phyloP scores from a whole-genome alignment of 2,888 invertebrate genomes.

The Mythimna albipuncta region DNA sequence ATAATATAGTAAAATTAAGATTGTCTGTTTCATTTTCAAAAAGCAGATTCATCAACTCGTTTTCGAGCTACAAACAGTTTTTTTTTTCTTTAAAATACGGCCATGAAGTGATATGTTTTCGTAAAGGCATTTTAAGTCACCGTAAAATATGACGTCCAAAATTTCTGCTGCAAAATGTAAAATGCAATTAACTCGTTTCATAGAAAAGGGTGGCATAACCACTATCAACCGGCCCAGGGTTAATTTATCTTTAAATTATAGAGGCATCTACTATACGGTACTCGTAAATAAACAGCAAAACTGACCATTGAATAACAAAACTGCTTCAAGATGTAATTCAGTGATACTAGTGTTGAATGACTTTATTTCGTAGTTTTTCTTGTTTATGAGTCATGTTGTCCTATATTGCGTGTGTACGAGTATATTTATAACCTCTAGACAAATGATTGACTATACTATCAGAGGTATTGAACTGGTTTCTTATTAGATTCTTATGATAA shows the following conservation, averaged over 20 bases:
- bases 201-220: constrained; percentile 64
- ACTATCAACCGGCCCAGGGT: constrained; percentile 57
- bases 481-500: not conserved
- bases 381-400: constrained; percentile 17
- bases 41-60: constrained; percentile 5
- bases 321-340: constrained; percentile 50
- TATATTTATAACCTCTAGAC: constrained; percentile 9
- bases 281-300: constrained; percentile 59
- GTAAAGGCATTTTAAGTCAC: constrained; percentile 40
- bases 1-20: not conserved
- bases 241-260: constrained; percentile 64
- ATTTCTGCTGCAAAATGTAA: constrained; percentile 60
- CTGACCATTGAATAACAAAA: constrained; percentile 54
- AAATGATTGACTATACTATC: constrained; percentile 1
- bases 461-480: not conserved
- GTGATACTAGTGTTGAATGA: constrained; percentile 32
- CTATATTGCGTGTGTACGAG: not conserved
- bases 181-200: constrained; percentile 62
- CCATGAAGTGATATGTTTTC: constrained; percentile 9
- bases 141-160: constrained; percentile 53
- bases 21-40: not conserved
- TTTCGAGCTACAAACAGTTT: constrained; percentile 23
- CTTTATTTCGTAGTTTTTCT: constrained; percentile 23
- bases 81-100: constrained; percentile 10
- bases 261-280: constrained; percentile 40